Base-by-base conservation (phyloP, 2,113 vertebrate genomes). In the Anoplopoma fimbria region DNA sequence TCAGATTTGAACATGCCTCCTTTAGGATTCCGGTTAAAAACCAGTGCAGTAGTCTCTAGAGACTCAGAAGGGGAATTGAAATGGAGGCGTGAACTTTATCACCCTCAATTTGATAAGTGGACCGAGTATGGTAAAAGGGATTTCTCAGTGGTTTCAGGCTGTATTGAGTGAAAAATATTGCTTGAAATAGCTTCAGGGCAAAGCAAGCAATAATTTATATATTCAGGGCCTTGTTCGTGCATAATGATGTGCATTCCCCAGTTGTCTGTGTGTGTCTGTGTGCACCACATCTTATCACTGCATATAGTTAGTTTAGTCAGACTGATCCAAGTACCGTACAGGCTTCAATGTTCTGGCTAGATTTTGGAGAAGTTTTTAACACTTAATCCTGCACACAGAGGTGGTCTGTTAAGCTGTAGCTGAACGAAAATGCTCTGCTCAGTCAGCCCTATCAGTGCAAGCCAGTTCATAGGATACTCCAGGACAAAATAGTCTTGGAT, bases 171-270 rank as follows among this genome's bases (percentile, higher is more conserved):
- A 75, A 63, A 82, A 68, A 45, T 71, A 38, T 82, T 69, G 29
- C 61, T 78, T 71, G 31, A 23, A 64, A 76, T 67, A 57, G 84
- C 84, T 75, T 84, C n/a, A 65, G 79, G 69, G 78, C 45, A 71
- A 87, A 80, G 29, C 45, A 21, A 70, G 79, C 25, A 71, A 73
- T 84, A 65, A 67, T 87, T 79, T 63, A 79, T 73, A 69, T 36
- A 42, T 75, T 69, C 45, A 49, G 9, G 31, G 13, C 34, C 75
- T 67, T 70, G 40, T 38, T 31, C 25, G 19, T 65, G 19, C 27
- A 45, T 74, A 80, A 65, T 23, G 53, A 69, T 79, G 53, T 79
- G 79, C 19, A 75, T 86, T 73, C 79, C 78, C 82, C 79, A 73
- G 51, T 79, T 67, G 47, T 65, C 60, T 2, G 61, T 77, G 71